Evolutionary conservation across 1,140 invertebrate species (phyloP), one percentile per base, ranked within the genome.

Genomic region (Eciton burchellii): DNA sequence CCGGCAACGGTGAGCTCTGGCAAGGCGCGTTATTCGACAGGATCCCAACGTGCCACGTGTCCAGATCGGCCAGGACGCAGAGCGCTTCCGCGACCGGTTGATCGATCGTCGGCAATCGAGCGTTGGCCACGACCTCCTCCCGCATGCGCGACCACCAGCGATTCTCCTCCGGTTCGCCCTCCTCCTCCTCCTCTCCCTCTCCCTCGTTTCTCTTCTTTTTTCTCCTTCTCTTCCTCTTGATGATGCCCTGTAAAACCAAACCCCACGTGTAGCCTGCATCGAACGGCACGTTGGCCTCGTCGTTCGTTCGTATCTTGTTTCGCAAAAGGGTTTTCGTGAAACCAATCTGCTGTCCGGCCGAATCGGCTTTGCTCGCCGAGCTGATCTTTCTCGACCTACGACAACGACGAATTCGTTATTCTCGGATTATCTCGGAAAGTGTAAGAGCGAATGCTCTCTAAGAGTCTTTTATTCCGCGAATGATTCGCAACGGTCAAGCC

Each of bases 41-140:
- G 54, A 94, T 82, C 54, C 92, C 92, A 65, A 94, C 94, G 94
- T 95, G 97, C 97, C 98, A 98, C 24, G 95, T 96, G 88, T 98
- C 97, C 82, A 96, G 96, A 90, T 98, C 96, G 0, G 97, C 98
- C 45, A 98, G 93, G 86, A 99, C 96, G 84, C 97, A 97, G 11
- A 98, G 95, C 79, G 97, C 96, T 91, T 98, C 97, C 16, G 96
- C 94, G 0, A 97, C 94, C 43, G 96, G 95, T 85, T 97, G 96
- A 91, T 97, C 94, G 43, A 96, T 91, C 49, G 95, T 92, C 24
- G 95, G 95, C 89, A 91, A 94, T 83, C 89, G 90, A 19, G 83
- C 90, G 60, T 89, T 87, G 6, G 92, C 76, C 8, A 79, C 72
- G 12, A 93, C 90, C 84, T 93, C 92, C 26, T 94, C 91, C 3